These are phyloP conservation scores for Cairina moschata DNA, from an alignment of 2,113 vertebrate species.

Conservation along the genomic window DNA sequence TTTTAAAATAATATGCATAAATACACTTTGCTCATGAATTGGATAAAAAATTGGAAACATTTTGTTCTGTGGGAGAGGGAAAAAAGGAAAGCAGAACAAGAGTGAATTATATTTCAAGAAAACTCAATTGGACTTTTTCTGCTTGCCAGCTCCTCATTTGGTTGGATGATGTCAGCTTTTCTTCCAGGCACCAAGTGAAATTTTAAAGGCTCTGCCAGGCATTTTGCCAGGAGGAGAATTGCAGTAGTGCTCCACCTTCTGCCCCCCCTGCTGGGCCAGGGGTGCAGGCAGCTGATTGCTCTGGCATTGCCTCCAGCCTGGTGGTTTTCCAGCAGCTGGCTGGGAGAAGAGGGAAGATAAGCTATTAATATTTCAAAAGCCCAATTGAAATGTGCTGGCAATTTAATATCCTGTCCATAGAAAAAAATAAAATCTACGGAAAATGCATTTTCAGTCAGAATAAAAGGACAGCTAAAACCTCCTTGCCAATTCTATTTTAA, in stretches of 20 bases:
- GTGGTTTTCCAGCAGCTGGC: not conserved
- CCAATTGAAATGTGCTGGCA: not conserved
- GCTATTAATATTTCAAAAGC: not conserved
- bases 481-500: not conserved
- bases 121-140: not conserved
- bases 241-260: accelerated
- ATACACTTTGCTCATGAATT: not conserved
- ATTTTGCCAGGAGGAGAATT: not conserved
- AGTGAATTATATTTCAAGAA: not conserved
- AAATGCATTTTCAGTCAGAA: not conserved
- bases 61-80: not conserved
- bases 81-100: not conserved
- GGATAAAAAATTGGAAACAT: not conserved
- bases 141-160: not conserved
- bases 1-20: not conserved
- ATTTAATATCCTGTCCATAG: not conserved
- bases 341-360: not conserved
- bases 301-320: not conserved
- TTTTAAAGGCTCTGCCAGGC: not conserved
- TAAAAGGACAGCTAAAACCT: not conserved
- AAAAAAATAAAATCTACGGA: not conserved
- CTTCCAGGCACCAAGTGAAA: not conserved
- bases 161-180: not conserved
- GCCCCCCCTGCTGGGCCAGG: not conserved
- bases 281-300: not conserved